Conservation (phyloP, 2,113 vertebrate genomes). For the Pollimyrus isidori region DNA sequence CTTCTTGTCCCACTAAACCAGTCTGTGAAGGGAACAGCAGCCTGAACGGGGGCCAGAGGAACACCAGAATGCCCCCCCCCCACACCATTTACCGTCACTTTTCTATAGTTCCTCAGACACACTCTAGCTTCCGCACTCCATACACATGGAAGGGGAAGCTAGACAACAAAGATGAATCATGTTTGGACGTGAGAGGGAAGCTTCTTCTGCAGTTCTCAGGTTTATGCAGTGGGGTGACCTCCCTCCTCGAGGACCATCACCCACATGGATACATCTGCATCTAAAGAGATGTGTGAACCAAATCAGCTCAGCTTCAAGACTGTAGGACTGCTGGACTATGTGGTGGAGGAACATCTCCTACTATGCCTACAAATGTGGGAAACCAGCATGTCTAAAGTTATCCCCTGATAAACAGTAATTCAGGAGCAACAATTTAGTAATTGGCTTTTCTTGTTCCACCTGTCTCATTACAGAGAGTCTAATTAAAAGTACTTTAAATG, state of each 20-base stretch:
- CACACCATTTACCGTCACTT: not conserved
- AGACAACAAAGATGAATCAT: not conserved
- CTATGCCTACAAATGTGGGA: not conserved
- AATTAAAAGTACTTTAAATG: not conserved
- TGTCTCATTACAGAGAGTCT: not conserved
- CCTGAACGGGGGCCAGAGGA: not conserved
- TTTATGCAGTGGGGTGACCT: not conserved
- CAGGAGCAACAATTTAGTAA: not conserved
- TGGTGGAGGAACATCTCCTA: not conserved
- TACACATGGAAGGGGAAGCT: not conserved
- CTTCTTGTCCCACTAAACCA: not conserved
- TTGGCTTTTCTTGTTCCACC: not conserved
- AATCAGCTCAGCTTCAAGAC: not conserved
- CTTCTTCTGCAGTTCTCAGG: not conserved
- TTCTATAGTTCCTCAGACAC: not conserved
- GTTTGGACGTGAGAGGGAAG: not conserved
- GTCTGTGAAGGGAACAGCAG: not conserved
- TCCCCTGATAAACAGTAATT: not conserved
- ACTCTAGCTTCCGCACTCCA: not conserved
- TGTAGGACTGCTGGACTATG: not conserved
- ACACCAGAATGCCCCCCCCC: not conserved
- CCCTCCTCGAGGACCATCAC: not conserved
- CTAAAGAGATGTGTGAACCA: not conserved
- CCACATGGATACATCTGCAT: not conserved
- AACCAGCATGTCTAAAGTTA: not conserved